phyloP scores from a whole-genome alignment of 2,113 vertebrate genomes.

The Corythaeola cristata region DNA sequence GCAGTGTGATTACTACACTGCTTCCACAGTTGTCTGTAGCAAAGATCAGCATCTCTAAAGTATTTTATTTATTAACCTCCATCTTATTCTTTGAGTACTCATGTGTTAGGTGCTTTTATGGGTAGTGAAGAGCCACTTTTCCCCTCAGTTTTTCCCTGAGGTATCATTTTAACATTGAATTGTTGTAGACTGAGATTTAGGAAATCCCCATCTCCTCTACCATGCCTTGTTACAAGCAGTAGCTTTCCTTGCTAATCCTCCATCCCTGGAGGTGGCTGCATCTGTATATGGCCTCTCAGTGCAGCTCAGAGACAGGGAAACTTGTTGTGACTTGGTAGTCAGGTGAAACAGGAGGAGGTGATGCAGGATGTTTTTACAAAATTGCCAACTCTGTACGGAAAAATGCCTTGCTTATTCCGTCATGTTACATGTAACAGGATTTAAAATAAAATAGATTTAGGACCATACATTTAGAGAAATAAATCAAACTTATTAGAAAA shows the following conservation, averaged over 20 bases:
- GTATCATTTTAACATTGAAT: background rate
- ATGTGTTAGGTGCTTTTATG: background rate
- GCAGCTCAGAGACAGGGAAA: background rate
- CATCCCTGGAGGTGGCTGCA: background rate
- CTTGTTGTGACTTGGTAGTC: background rate
- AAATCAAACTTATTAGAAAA: background rate
- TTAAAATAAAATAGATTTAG: background rate
- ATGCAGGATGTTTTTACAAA: background rate
- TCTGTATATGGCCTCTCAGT: background rate
- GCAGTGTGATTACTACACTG: background rate
- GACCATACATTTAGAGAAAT: background rate
- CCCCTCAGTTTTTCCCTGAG: background rate
- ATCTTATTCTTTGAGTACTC: background rate
- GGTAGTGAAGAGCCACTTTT: background rate
- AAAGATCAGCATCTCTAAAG: background rate
- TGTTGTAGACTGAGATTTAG: background rate
- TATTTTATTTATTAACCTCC: background rate
- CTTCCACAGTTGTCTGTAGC: background rate
- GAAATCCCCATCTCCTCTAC: background rate
- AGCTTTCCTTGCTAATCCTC: background rate
- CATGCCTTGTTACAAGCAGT: background rate
- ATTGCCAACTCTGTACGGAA: background rate
- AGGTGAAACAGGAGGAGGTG: background rate
- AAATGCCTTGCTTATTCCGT: background rate
- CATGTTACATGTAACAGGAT: background rate